Conservation (phyloP, 2,113 vertebrate genomes). For the Grammatotria lemairii region DNA sequence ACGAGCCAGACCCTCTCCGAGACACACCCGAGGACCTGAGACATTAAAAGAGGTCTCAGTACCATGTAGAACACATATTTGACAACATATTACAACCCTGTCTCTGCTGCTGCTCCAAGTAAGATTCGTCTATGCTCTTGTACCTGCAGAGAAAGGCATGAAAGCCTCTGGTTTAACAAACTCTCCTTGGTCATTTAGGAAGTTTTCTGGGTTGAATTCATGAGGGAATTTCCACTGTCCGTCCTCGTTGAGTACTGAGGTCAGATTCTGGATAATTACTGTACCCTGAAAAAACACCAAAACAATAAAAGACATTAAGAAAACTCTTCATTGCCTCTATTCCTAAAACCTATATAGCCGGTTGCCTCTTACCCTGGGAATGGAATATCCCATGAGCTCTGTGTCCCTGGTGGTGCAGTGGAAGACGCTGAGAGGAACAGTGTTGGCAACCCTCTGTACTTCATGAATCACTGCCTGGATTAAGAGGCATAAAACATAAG, state of each 20-base stretch:
- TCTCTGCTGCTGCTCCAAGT: neutral
- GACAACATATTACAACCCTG: too few relatives aligned
- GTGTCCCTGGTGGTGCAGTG: conserved; percentile 51
- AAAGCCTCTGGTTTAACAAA: conserved; percentile 66
- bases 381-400: conserved; percentile 59
- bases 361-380: conserved; percentile 47
- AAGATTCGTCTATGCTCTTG: neutral
- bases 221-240: conserved; percentile 62
- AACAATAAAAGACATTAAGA: neutral
- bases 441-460: conserved; percentile 56
- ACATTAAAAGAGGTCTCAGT: neutral
- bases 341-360: neutral
- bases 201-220: conserved; percentile 66
- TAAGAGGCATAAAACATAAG: too few relatives aligned
- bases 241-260: neutral
- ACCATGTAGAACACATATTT: neutral
- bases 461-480: conserved; percentile 66
- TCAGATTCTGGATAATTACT: conserved; percentile 49
- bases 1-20: conserved; percentile 41
- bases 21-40: conserved; percentile 50
- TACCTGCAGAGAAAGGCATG: conserved; percentile 57
- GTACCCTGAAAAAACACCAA: conserved; percentile 41
- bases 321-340: neutral
- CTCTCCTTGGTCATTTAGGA: conserved; percentile 57
- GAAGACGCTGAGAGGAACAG: conserved; percentile 50